A percentile compares a stretch with the other conserved stretches of the same genome.
Conservation (phyloP, 2,113 vertebrate species). For the Athene cunicularia region DNA sequence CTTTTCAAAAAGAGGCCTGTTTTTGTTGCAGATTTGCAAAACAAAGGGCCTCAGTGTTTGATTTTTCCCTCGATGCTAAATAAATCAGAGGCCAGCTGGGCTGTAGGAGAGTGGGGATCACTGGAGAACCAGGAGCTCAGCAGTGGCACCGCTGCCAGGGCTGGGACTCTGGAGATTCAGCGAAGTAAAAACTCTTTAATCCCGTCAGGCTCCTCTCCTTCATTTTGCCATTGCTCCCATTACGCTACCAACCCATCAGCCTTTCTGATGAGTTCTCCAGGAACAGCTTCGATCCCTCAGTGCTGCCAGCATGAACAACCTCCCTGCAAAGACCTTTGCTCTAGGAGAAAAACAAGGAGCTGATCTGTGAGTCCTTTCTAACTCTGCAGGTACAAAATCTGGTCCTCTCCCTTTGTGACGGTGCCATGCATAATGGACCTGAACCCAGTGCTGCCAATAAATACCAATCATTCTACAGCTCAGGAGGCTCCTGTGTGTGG, state of each 20-base stretch:
- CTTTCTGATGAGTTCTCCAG: neutral
- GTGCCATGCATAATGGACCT: neutral
- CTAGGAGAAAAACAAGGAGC: neutral
- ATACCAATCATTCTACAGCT: neutral
- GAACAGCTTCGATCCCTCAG: neutral
- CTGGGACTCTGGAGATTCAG: neutral
- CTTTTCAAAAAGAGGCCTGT: neutral
- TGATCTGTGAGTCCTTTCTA: neutral
- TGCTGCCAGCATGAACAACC: neutral
- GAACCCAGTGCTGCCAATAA: neutral
- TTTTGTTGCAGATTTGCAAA: neutral
- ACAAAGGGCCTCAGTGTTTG: neutral
- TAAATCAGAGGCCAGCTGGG: neutral
- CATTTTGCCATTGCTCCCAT: neutral
- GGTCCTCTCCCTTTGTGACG: neutral
- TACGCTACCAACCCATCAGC: neutral
- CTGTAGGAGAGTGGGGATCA: neutral
- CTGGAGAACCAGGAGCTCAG: neutral
- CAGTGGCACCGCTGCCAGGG: neutral
- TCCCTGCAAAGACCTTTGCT: neutral
- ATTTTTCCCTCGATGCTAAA: neutral
- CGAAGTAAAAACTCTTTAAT: neutral
- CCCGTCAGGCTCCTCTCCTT: neutral
- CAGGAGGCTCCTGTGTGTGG: neutral
- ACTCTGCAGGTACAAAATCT: neutral